Evolutionary conservation across 2,113 vertebrate genomes (phyloP), one percentile per base, ranked within the genome.

Genomic region (Datnioides undecimradiatus): DNA sequence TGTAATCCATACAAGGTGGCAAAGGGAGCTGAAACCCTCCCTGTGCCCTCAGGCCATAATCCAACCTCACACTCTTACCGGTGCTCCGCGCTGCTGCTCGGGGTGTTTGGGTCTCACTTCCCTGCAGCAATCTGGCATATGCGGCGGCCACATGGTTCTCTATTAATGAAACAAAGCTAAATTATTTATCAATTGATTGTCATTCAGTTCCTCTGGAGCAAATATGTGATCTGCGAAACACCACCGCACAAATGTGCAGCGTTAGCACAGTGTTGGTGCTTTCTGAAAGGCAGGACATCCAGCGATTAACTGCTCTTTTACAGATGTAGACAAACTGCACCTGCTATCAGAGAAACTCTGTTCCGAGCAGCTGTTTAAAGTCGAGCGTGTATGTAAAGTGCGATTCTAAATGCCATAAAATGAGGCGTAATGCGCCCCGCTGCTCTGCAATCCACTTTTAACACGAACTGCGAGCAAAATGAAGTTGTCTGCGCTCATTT

Each of bases 1-100:
- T 83, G 76, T 87, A 91, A 90, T 91, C 91, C 88, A 67, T 78
- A 59, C 75, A 64, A 86, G 82, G 88, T 83, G 45, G 68, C 67
- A 69, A 75, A 82, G 51, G 82, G 74, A 82, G 80, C 75, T 64
- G 64, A 76, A 71, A 57, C 72, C 55, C 66, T 77, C 46, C 43
- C 48, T 14, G 0, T 79, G 65, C 80, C 88, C 65, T 17, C 62
- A 69, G 79, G 83, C 87, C 54, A 21, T 72, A 78, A 90, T 87
- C 79, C 75, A 69, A 29, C 64, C 72, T 68, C 64, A 55, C 21
- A 25, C 51, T 79, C 80, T 70, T 64, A 66, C 63, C 57, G 21
- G 7, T 3, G 48, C 69, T 63, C 52, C 67, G 79, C 71, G 33
- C 33, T 23, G 70, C 49, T 54, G 82, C 84, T 77, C n/a, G 16